phyloP scores from a whole-genome alignment of 1,140 invertebrate genomes.

The Musca domestica region DNA sequence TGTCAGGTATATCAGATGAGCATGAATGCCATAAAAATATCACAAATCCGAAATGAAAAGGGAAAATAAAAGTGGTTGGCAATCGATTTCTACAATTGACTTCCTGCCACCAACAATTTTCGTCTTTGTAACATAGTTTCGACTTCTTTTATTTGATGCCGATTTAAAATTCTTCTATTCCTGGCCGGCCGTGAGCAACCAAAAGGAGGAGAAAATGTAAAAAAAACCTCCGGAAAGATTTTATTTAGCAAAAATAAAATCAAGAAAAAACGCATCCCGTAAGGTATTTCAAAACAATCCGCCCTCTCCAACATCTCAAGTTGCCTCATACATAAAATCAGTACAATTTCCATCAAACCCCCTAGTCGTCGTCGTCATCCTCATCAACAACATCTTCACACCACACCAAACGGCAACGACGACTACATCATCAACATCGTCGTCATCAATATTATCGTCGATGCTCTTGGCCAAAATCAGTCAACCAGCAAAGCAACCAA shows the following conservation, averaged over 20 bases:
- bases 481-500: constrained; percentile 8
- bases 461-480: constrained; percentile 2
- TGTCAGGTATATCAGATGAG: too few species aligned
- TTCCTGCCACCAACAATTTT: constrained; percentile 12
- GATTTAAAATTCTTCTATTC: background rate
- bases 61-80: constrained; percentile 4
- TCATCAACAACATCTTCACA: too few species aligned
- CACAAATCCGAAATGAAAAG: too few species aligned
- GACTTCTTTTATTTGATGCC: background rate
- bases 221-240: constrained; percentile 4
- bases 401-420: too few species aligned
- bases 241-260: background rate
- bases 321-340: too few species aligned
- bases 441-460: too few species aligned
- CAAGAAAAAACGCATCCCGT: background rate
- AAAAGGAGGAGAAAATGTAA: too few species aligned
- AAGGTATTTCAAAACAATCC: constrained; percentile 2
- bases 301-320: too few species aligned
- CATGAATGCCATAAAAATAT: background rate
- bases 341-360: too few species aligned
- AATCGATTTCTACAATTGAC: constrained; percentile 12
- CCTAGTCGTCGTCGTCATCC: too few species aligned
- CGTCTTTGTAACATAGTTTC: background rate
- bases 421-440: too few species aligned
- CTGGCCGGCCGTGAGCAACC: background rate